These are phyloP conservation scores for Sciaenops ocellatus DNA, from an alignment of 2,797 vertebrate species.

Conservation along the genomic window DNA sequence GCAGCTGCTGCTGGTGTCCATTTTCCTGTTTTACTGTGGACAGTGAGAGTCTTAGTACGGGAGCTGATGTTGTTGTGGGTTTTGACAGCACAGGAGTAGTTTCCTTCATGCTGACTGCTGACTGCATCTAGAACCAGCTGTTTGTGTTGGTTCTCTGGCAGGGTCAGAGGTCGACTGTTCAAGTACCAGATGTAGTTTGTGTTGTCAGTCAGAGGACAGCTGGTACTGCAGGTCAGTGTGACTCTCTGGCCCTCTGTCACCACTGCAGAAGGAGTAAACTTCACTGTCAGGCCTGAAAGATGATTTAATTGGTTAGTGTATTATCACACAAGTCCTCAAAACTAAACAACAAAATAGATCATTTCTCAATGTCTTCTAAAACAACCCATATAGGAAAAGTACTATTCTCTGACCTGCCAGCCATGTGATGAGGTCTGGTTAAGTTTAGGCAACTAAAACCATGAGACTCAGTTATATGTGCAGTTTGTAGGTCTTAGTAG, in stretches of 20 bases:
- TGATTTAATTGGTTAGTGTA: not conserved
- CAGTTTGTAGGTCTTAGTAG: too few species aligned
- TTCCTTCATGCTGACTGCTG: slow-evolving; percentile 44
- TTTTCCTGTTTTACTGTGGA: not conserved
- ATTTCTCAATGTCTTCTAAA: too few species aligned
- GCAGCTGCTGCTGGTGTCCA: not conserved
- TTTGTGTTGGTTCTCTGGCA: slow-evolving; percentile 9
- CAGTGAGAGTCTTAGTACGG: not conserved
- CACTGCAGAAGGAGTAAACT: slow-evolving; percentile 18
- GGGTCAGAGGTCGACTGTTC: slow-evolving; percentile 17
- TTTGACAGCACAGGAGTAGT: slow-evolving; percentile 37
- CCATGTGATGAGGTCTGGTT: too few species aligned
- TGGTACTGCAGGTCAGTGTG: slow-evolving; percentile 56
- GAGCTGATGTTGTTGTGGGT: not conserved
- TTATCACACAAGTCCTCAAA: not conserved
- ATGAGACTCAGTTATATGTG: too few species aligned
- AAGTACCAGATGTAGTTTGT: slow-evolving; percentile 46
- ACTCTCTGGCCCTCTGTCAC: slow-evolving; percentile 56
- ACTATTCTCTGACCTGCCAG: too few species aligned
- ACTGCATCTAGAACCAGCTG: slow-evolving; percentile 35
- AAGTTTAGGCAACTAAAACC: too few species aligned
- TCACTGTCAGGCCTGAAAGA: slow-evolving; percentile 36
- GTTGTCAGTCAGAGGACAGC: slow-evolving; percentile 49
- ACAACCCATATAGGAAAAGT: too few species aligned
- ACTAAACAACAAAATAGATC: too few species aligned